Conservation (phyloP, 2,888 invertebrate genomes). For the Melipona bicolor region DNA sequence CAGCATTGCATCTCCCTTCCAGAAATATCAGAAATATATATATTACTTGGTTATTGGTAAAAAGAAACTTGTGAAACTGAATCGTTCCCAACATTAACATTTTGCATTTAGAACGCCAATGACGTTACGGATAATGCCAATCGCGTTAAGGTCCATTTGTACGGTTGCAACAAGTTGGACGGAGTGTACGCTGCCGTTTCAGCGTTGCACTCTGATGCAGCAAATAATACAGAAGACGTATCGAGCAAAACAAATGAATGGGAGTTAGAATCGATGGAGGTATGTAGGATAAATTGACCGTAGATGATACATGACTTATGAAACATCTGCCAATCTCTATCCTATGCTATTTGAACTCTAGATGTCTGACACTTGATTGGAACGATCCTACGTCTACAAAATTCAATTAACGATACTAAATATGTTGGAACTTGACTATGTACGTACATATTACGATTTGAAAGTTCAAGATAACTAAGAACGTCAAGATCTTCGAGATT, state of each 20-base stretch:
- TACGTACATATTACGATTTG: too few relatives aligned
- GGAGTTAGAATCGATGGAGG: neutral
- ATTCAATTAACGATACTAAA: neutral
- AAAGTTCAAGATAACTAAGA: too few relatives aligned
- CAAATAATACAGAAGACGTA: neutral
- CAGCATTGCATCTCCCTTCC: too few relatives aligned
- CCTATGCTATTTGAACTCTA: neutral
- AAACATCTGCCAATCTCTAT: neutral
- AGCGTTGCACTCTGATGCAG: neutral
- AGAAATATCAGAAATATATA: too few relatives aligned
- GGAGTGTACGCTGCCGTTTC: neutral
- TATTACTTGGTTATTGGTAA: too few relatives aligned
- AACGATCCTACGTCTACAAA: neutral
- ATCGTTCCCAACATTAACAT: neutral
- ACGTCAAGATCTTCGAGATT: too few relatives aligned
- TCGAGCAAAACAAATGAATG: neutral
- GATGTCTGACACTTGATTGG: neutral
- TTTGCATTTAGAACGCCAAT: neutral
- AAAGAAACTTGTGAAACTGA: too few relatives aligned
- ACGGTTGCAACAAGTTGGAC: slow-evolving; percentile 31
- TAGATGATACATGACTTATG: neutral
- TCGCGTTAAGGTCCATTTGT: neutral
- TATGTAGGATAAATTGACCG: slow-evolving; percentile 5
- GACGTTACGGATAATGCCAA: neutral
- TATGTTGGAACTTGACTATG: neutral